Base-by-base conservation (phyloP, 1,140 invertebrate genomes). In the Euschistus heros region DNA sequence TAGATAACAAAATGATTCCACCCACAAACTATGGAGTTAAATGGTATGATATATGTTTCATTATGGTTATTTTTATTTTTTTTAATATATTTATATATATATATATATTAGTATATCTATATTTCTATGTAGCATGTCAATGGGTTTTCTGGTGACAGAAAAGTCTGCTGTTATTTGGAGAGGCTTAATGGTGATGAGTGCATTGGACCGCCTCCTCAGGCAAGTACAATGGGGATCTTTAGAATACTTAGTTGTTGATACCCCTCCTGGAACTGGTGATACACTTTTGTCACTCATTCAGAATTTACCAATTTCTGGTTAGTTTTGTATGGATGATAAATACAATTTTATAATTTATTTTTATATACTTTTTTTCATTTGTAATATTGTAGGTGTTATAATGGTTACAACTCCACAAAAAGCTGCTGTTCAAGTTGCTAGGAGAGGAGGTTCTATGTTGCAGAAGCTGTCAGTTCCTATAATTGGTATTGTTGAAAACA, bases 181-280 rank as follows among this genome's bases (percentile, higher is more conserved):
- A 69, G 92, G 92, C 0, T 80, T 93, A 5, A 91, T 96, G 85
- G 94, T 97, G 15, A 97, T 97, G 93, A 89, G 87, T 69, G 93
- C 93, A 1, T 75, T 97, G 52, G 86, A 95, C 64, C 85, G 87
- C 71, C 74, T 98, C 20, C 78, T 94, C 2, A 79, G 86, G 66
- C 85, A 92, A 70, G 91, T 93, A 30, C 78, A 83, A 47, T 95
- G 92, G 92, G 83, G 80, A 6, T 80, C 84, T 0, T 77, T 92
- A 44, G 90, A 94, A 79, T 85, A 87, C 74, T 78, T 95, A 33
- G 76, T 95, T 8, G 79, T 95, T 2, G 92, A 95, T 75, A 93
- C 92, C 65, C 92, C 92, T 2, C 92, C 92, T 0, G 92, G 92
- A 61, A 95, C 92, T 2, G 92, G 92, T 5, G 92, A 95, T 76